Evolutionary conservation across 2,888 invertebrate genomes (phyloP).

Genomic region (Polyommatus icarus): DNA sequence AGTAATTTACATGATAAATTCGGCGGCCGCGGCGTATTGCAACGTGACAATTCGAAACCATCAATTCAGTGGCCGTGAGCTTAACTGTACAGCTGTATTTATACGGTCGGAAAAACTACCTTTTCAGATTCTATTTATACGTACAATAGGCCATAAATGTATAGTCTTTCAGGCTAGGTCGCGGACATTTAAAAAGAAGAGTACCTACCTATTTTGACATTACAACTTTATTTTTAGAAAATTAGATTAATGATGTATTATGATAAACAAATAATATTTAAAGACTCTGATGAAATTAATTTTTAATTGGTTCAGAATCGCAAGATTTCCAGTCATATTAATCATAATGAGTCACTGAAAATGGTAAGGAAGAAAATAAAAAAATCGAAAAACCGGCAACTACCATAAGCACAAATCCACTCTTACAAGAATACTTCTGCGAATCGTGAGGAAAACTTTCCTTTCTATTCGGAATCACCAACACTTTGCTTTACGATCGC

Average conservation of each 20-base stretch:
- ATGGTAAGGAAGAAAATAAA: neutral
- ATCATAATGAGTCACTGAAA: neutral
- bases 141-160: too few relatives aligned
- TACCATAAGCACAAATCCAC: neutral
- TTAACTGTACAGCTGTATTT: neutral
- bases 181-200: neutral
- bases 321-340: neutral
- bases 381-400: neutral
- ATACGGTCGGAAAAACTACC: neutral
- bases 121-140: neutral
- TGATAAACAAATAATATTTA: too few relatives aligned
- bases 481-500: neutral
- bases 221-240: too few relatives aligned
- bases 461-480: neutral
- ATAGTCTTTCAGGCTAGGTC: neutral
- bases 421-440: neutral
- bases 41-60: neutral
- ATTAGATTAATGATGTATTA: too few relatives aligned
- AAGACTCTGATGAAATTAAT: neutral
- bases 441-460: neutral
- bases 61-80: neutral
- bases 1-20: conserved; percentile 5
- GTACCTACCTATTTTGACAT: too few relatives aligned
- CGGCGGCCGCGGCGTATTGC: neutral
- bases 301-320: neutral